Base-by-base conservation (phyloP, 2,888 invertebrate species). In the Plagiodera versicolora region DNA sequence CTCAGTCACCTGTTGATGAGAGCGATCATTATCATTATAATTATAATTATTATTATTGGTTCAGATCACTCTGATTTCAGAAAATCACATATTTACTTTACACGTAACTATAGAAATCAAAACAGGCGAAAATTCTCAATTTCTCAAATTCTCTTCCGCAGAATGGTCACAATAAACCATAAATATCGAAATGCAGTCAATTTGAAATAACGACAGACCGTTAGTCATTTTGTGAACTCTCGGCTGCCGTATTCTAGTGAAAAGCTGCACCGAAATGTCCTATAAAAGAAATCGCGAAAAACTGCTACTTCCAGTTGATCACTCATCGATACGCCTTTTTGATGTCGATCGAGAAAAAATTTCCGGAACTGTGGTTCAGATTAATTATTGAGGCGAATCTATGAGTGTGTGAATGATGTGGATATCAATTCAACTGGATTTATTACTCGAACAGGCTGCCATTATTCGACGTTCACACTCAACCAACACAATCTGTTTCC, bases 261-360 rank as follows among this genome's bases (percentile, higher is more conserved):
- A 19, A 53, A 53, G 35, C 53, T 53, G 53, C 53, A 44, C 20
- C 44, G 24, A 44, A 45, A 44, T 16, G 53, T 44, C 44, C 16
- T 24, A 53, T 53, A 49, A 44, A 8, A 53, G 58, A 54, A 39
- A 17, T 5, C 30, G 16, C 35, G 49, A 45, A 58, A 54, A 54
- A 30, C 20, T 14, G 14, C 39, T 14, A 19, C 20, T 53, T 44
- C 44, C 24, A 44, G 24, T 53, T 53, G 17, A 58, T 58, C 58
- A 54, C 53, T 54, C 47, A 58, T 58, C 58, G 58, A 48, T 48
- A 58, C 54, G 58, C 58, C 58, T 48, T 52, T 58, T 49, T 16
- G 35, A 53, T 54, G 58, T 58, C 48, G 53, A 48, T 49, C 44
- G 16, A 1, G 53, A 24, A 58, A 58, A 58, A 58, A 39, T 39